A percentile compares a stretch with the other conserved stretches of the same genome.
Evolutionary conservation across 2,888 invertebrate species (phyloP).

Genomic region (Drosophila tanythrix): DNA sequence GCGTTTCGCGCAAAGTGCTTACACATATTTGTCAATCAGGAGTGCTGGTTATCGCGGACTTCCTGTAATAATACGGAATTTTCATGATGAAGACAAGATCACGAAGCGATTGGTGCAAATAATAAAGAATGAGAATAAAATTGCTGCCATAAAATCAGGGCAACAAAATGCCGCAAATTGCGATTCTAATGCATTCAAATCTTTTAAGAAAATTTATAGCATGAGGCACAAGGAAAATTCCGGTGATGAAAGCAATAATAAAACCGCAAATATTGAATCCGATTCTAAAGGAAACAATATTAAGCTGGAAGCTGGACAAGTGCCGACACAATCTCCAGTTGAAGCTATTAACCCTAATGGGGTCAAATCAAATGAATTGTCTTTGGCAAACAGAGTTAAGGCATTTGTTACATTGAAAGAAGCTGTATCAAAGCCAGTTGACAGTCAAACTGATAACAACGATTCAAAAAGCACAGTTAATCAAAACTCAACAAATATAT

Average conservation of each 20-base stretch:
- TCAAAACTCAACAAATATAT: background rate
- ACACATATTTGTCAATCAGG: background rate
- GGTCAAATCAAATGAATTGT: background rate
- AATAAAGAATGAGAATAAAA: background rate
- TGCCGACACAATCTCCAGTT: background rate
- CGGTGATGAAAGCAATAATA: background rate
- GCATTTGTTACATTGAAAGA: constrained; percentile 8
- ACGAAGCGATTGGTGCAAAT: constrained; percentile 12
- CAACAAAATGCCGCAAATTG: background rate
- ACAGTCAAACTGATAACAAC: background rate
- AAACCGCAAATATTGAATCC: too few species aligned
- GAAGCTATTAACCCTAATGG: background rate
- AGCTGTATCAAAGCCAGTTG: background rate
- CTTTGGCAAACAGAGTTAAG: constrained; percentile 5
- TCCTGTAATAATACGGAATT: constrained; percentile 1
- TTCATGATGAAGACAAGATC: constrained; percentile 9
- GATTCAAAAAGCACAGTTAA: background rate
- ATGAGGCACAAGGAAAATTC: background rate
- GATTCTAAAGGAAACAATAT: background rate
- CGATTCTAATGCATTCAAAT: background rate
- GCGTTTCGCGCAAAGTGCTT: constrained; percentile 4
- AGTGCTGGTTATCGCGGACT: constrained; percentile 1
- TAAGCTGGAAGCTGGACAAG: background rate
- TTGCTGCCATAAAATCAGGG: background rate
- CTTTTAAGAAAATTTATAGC: background rate